Evolutionary conservation across 2,113 vertebrate genomes (phyloP).

Genomic region (Sinosuthora webbiana): DNA sequence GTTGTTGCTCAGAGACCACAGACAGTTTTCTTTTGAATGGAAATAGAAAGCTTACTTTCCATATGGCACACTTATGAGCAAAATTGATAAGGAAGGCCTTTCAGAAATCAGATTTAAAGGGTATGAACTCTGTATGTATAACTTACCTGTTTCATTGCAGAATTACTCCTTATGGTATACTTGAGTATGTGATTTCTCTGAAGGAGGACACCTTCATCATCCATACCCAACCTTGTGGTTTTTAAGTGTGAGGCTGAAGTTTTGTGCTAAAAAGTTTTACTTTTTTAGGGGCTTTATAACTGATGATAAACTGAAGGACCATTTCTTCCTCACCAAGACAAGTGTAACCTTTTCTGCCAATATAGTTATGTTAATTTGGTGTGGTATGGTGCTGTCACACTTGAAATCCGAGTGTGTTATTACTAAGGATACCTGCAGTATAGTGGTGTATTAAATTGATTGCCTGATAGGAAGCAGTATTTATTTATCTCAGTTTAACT

Average conservation of each 20-base stretch:
- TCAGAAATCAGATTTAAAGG: not conserved
- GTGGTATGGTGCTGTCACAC: not conserved
- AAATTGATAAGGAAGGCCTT: not conserved
- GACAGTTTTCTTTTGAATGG: not conserved
- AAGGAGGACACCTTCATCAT: not conserved
- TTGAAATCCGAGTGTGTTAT: not conserved
- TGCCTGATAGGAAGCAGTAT: not conserved
- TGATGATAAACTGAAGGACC: not conserved
- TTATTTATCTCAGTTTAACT: not conserved
- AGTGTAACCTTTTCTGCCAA: not conserved
- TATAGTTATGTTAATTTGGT: not conserved
- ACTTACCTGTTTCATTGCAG: not conserved
- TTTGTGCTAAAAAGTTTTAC: not conserved
- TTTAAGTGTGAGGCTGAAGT: not conserved
- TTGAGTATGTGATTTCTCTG: not conserved
- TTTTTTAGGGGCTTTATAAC: not conserved
- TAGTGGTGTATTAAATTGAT: not conserved
- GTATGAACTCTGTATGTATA: not conserved
- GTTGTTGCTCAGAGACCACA: accelerated
- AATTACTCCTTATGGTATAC: not conserved
- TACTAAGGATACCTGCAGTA: not conserved
- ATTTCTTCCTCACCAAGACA: not conserved
- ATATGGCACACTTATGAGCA: accelerated
- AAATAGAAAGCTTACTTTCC: not conserved
- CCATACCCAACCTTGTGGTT: not conserved